Evolutionary conservation across 2,888 invertebrate species (phyloP).

Genomic region (Torymus auratus): DNA sequence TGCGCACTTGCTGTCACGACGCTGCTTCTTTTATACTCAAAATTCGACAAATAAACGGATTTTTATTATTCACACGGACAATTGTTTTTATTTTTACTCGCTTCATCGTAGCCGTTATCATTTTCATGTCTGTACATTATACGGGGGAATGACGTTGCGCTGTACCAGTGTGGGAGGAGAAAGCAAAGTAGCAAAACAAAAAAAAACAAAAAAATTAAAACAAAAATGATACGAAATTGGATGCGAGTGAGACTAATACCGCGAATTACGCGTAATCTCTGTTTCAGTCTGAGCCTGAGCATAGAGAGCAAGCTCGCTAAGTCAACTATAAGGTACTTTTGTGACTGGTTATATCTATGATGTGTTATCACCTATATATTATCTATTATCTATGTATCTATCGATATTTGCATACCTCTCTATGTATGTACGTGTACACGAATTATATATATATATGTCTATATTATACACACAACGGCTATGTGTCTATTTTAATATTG

Average conservation of each 20-base stretch:
- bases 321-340: constrained; percentile 77
- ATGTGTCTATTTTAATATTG: constrained; percentile 39
- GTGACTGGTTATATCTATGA: constrained; percentile 72
- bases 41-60: background rate
- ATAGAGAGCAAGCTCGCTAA: constrained; percentile 76
- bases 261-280: constrained; percentile 76
- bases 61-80: too few relatives aligned
- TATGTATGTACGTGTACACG: constrained; percentile 62
- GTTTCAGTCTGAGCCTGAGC: constrained; percentile 77
- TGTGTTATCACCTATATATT: constrained; percentile 70
- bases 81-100: background rate
- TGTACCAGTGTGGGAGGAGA: background rate
- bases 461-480: constrained; percentile 51
- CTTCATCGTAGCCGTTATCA: too few relatives aligned
- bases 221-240: background rate
- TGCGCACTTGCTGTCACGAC: constrained; percentile 49
- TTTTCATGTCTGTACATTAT: background rate
- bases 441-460: constrained; percentile 43
- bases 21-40: constrained; percentile 15
- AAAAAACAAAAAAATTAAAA: constrained; percentile 18
- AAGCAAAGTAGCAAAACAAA: constrained; percentile 34
- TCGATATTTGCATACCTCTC: constrained; percentile 54
- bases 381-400: constrained; percentile 56
- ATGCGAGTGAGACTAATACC: constrained; percentile 61
- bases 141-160: background rate